Evolutionary conservation across 2,888 invertebrate species (phyloP).

Genomic region (Eupithecia pulchellata): DNA sequence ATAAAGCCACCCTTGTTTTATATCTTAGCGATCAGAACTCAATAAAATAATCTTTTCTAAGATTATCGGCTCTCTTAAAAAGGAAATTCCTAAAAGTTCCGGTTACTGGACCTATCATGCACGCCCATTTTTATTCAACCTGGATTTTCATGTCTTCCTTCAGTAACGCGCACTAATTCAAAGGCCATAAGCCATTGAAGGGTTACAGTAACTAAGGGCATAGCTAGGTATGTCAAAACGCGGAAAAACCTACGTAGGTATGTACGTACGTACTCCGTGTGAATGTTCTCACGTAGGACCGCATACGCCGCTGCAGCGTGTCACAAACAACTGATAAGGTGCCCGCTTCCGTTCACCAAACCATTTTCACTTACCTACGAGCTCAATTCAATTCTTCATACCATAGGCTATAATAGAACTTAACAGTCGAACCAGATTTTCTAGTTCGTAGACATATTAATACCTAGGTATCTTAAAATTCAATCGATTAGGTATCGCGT

Average conservation of each 20-base stretch:
- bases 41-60: no score
- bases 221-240: constrained; percentile 6
- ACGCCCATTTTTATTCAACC: background rate
- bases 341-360: constrained; percentile 68
- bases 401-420: background rate
- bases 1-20: background rate
- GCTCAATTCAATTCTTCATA: background rate
- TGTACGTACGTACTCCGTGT: constrained; percentile 33
- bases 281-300: constrained; percentile 67
- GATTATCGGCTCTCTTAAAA: no score
- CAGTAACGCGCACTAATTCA: background rate
- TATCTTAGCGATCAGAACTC: background rate
- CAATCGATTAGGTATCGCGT: background rate
- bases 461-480: background rate
- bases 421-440: background rate
- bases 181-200: background rate
- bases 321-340: constrained; percentile 75
- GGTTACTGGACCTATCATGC: no score
- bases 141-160: background rate
- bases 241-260: background rate
- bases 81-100: no score
- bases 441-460: background rate
- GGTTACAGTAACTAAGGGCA: background rate
- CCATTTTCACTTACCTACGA: background rate
- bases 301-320: constrained; percentile 59